Base-by-base conservation (phyloP, 2,888 invertebrate species). In the Mythimna pallens region DNA sequence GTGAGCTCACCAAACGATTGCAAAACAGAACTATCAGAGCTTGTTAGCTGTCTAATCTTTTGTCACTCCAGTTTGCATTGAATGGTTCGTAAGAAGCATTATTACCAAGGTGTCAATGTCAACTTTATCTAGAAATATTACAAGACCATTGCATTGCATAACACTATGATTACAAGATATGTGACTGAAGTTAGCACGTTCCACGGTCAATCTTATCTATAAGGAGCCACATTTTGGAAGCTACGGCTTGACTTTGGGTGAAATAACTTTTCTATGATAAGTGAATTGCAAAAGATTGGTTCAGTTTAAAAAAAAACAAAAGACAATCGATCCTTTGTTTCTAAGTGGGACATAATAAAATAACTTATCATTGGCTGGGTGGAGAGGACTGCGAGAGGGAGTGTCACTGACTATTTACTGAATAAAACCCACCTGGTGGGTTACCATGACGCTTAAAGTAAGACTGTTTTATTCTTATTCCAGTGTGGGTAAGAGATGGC, bases 61-160 rank as follows among this genome's bases (percentile, higher is more conserved):
- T 50, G 57, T 50, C 30, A 40, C 40, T 25, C 10, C 14, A 50
- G 76, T 73, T 55, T 30, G 25, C 8, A 55, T 47, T 69, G 57
- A 30, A 12, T 50, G 0, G 57, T 57, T 57, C 10, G 36, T 47
- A 73, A 72, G 20, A 75, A 58, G 14, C 47, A 50, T 25, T 70
- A 30, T 17, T 36, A 17, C n/a, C 5, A 10, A 70, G 36, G 5
- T 50, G 14, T 43, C 34, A 74, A 25, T 73, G 63, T 20, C 22
- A 68, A 22, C 12, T 30, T 14, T 20, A 76, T 57, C 47, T 75
- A 50, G 12, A 22, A 57, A 47, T 40, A 20, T 74, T 25, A 47
- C 36, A 55, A 47, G 65, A 75, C 25, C 34, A 17, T 55, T 76
- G 76, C 43, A 30, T 65, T 66, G 40, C n/a, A 22, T 47, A 57